A percentile compares a stretch with the other conserved stretches of the same genome.
Conservation (phyloP, 2,888 invertebrate genomes). For the Pheosia gnoma region DNA sequence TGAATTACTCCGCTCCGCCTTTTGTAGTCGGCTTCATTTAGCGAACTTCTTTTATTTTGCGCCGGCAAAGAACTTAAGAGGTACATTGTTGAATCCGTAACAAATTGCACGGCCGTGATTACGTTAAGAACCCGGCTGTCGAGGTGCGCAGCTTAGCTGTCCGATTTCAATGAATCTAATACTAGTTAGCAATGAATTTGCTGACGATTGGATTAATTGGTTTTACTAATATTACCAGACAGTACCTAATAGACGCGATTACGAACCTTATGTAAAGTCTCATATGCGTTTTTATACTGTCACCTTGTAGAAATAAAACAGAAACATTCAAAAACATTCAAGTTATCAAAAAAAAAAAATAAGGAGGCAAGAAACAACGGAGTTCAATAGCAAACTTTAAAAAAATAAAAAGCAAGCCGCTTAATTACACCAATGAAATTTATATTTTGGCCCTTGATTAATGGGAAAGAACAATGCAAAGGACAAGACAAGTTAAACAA, state of each 20-base stretch:
- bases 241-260: too few species aligned
- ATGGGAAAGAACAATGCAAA: neutral
- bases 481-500: neutral
- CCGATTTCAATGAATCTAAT: conserved; percentile 53
- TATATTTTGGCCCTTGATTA: neutral
- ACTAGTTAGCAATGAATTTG: conserved; percentile 34
- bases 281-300: too few species aligned
- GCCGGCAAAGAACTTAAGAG: conserved; percentile 74
- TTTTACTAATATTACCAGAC: conserved; percentile 14
- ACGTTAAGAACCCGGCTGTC: conserved; percentile 61
- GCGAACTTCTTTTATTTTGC: conserved; percentile 79
- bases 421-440: conserved; percentile 1
- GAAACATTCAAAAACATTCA: neutral
- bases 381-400: neutral
- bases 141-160: conserved; percentile 55
- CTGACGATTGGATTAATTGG: conserved; percentile 28
- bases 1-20: conserved; percentile 78
- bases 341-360: too few species aligned
- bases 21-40: conserved; percentile 83
- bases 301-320: neutral
- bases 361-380: too few species aligned
- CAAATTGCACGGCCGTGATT: conserved; percentile 80
- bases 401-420: neutral
- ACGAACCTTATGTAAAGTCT: too few species aligned
- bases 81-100: conserved; percentile 82